Evolutionary conservation across 2,888 invertebrate species (phyloP).

Genomic region (Dryadula phaetusa): DNA sequence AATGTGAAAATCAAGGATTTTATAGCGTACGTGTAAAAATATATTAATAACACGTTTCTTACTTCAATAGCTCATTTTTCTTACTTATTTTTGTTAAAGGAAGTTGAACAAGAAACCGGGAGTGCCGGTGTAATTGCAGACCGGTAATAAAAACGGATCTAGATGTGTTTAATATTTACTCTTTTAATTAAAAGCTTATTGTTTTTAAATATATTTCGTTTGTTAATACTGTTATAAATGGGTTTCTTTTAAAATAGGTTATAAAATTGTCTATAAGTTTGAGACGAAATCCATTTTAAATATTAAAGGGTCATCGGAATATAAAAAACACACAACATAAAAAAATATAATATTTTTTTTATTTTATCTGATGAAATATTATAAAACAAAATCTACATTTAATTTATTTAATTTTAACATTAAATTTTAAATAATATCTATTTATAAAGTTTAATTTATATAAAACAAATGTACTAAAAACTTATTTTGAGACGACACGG

Average conservation of each 20-base stretch:
- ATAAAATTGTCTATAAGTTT: too few species aligned
- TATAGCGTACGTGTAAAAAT: too few species aligned
- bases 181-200: slow-evolving; percentile 4
- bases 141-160: slow-evolving; percentile 18
- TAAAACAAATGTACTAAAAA: slow-evolving; percentile 28
- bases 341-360: too few species aligned
- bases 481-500: slow-evolving; percentile 25
- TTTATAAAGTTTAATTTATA: slow-evolving; percentile 2
- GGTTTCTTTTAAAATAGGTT: too few species aligned
- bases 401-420: background rate
- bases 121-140: slow-evolving; percentile 12
- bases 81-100: slow-evolving; percentile 3
- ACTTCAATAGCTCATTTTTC: background rate
- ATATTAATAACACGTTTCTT: background rate
- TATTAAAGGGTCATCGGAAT: too few species aligned
- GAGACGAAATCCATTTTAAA: too few species aligned
- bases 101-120: slow-evolving; percentile 13
- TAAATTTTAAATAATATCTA: background rate
- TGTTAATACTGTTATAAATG: too few species aligned
- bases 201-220: background rate
- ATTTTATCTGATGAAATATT: too few species aligned
- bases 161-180: background rate
- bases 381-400: too few species aligned
- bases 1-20: too few species aligned
- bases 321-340: too few species aligned